Base-by-base conservation (phyloP, 1,140 invertebrate species). In the Ips nitidus region DNA sequence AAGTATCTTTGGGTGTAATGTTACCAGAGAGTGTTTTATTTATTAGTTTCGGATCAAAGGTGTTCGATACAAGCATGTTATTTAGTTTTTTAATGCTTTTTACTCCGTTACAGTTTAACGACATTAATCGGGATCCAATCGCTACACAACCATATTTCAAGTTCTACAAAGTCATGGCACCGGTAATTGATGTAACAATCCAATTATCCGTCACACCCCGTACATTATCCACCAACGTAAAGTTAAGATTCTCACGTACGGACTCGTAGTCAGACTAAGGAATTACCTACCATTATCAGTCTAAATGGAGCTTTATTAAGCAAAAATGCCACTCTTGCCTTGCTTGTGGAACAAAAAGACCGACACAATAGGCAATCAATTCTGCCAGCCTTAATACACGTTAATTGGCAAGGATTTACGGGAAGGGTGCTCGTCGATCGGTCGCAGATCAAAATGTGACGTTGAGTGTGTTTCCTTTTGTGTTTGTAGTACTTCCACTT, bases 271-370 rank as follows among this genome's bases (percentile, higher is more conserved):
- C 47, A 53, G 61, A 38, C 47, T 47, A 64, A 64, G 41, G 61
- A 52, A 64, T 64, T 64, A 64, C 4, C 47, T 53, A 64, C 61
- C 50, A 64, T 64, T 64, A 64, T 64, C 61, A 43, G 50, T 53
- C 61, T 64, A 64, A 64, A 64, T 53, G 61, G 50, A 37, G 50
- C 61, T 64, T 64, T 64, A 64, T 64, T 64, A 64, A 64, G 61
- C 61, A 64, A 64, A 64, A 64, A 64, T 64, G 61, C 61, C 45
- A 64, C 52, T 64, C 50, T 64, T 52, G 47, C 61, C 37, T 22
- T 36, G 61, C 37, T 43, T 39, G 61, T 41, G 47, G 61, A 53
- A 53, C 43, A 64, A 53, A 63, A 64, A 53, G 2, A 40, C 61
- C 45, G 61, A 41, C 47, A 64, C 47, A 64, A 64, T 64, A 61